Percentiles rank a stretch among this genome's conserved stretches.
These are phyloP conservation scores for Melanotus villosus DNA, from an alignment of 2,888 invertebrate genomes.

Conservation along the genomic window DNA sequence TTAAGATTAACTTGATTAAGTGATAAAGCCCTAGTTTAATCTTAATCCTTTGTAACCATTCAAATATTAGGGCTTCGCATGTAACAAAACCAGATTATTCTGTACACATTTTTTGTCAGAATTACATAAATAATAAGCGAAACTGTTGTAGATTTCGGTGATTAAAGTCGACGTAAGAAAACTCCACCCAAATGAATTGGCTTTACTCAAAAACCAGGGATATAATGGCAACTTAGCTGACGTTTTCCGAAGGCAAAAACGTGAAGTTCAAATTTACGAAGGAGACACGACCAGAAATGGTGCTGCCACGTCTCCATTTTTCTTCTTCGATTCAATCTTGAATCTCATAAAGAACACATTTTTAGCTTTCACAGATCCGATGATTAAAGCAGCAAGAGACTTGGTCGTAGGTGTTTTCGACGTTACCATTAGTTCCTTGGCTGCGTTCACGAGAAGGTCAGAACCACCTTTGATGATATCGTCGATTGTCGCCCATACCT, in stretches of 20 bases:
- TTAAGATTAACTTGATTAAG: too few species aligned
- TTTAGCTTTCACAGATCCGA: not conserved
- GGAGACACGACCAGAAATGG: too few species aligned
- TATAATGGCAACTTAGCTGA: too few species aligned
- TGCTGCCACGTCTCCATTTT: not conserved
- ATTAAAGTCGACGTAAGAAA: not conserved
- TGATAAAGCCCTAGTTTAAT: too few species aligned
- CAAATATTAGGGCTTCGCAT: too few species aligned
- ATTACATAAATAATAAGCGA: too few species aligned
- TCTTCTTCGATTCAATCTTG: not conserved
- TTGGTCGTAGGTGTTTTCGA: not conserved
- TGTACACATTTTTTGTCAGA: too few species aligned
- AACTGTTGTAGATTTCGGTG: not conserved
- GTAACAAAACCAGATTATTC: too few species aligned
- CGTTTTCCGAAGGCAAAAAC: too few species aligned
- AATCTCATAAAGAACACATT: not conserved
- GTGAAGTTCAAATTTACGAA: too few species aligned
- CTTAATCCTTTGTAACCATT: too few species aligned
- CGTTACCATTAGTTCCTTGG: constrained; percentile 1
- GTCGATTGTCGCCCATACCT: constrained; percentile 2
- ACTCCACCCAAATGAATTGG: not conserved
- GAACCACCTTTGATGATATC: constrained; percentile 19
- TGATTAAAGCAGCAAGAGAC: not conserved
- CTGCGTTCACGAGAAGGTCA: not conserved
- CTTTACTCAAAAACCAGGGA: too few species aligned